phyloP scores from a whole-genome alignment of 2,888 invertebrate species.

The Heliconius sara region DNA sequence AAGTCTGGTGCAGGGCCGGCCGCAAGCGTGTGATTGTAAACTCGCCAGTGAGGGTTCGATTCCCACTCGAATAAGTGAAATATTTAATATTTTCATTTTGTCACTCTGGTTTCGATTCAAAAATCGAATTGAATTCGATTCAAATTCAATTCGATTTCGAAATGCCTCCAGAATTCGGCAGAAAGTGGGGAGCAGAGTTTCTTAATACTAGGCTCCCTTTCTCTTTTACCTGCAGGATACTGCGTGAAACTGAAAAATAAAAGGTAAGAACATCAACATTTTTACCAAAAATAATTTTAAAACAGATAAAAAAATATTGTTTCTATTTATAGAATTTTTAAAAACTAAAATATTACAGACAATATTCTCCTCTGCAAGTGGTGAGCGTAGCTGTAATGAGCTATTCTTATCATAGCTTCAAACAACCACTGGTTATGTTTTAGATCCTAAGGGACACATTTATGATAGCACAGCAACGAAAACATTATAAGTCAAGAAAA shows the following conservation, averaged over 20 bases:
- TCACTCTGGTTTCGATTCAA: no score
- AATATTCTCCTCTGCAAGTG: neutral
- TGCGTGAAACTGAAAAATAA: no score
- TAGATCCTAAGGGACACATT: slow-evolving; percentile 31
- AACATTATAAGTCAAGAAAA: neutral
- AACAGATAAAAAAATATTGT: neutral
- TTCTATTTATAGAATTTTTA: no score
- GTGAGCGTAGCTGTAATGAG: slow-evolving; percentile 20
- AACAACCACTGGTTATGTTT: slow-evolving; percentile 27
- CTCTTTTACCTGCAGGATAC: no score
- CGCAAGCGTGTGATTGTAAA: no score
- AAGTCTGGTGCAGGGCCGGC: no score
- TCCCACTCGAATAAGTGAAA: neutral
- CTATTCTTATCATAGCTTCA: slow-evolving; percentile 27
- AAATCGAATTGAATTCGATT: no score
- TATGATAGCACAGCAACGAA: slow-evolving; percentile 19
- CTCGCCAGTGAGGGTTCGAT: no score
- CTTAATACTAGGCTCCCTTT: no score
- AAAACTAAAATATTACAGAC: neutral
- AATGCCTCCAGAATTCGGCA: no score
- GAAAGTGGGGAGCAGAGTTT: no score
- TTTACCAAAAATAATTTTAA: neutral
- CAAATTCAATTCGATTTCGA: no score
- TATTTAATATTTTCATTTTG: neutral
- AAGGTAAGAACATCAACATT: neutral